phyloP scores from a whole-genome alignment of 2,797 vertebrate genomes.

The Pseudochromis fuscus region DNA sequence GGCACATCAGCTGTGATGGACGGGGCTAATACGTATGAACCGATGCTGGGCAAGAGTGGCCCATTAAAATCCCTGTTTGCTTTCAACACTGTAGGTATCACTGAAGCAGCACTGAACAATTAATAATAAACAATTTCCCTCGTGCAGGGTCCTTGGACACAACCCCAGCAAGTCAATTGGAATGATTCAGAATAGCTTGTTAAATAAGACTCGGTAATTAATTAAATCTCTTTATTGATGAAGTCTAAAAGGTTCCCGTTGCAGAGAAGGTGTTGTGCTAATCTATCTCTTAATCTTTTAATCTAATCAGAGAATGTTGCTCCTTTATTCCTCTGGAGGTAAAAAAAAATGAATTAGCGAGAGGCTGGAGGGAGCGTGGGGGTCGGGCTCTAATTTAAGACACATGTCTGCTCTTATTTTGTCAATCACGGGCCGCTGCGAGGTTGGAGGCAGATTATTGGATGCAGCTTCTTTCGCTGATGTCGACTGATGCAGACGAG shows the following conservation, averaged over 20 bases:
- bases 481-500: conserved; percentile 6
- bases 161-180: conserved; percentile 39
- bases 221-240: conserved; percentile 67
- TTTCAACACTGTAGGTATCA: background rate
- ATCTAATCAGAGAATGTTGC: conserved; percentile 62
- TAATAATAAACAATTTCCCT: background rate
- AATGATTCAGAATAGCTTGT: conserved; percentile 49
- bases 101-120: background rate
- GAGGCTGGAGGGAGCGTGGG: conserved; percentile 7
- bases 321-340: conserved; percentile 42
- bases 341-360: conserved; percentile 10
- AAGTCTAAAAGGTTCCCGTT: conserved; percentile 52
- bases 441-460: conserved; percentile 13
- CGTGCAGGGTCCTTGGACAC: conserved; percentile 11
- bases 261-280: conserved; percentile 49
- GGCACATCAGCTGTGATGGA: conserved; percentile 23
- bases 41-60: background rate
- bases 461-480: background rate
- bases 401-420: conserved; percentile 34
- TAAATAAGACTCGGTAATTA: conserved; percentile 62
- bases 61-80: background rate
- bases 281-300: conserved; percentile 65
- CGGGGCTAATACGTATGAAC: conserved; percentile 9
- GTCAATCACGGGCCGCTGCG: conserved; percentile 20
- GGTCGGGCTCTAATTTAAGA: conserved; percentile 40